phyloP scores from a whole-genome alignment of 1,140 invertebrate species.

The Pseudachorutes palmiensis region DNA sequence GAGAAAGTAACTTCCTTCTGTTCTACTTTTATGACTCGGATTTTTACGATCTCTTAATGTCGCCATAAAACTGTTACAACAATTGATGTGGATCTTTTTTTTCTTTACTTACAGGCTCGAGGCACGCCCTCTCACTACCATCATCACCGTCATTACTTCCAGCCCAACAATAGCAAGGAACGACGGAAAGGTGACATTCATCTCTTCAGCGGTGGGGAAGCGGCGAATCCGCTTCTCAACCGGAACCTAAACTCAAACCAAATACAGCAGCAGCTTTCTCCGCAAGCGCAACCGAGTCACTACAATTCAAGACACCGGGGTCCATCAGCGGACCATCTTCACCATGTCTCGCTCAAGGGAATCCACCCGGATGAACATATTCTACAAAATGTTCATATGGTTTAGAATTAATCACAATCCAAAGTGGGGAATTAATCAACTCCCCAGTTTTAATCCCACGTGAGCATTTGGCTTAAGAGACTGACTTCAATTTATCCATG shows the following conservation, averaged over 20 bases:
- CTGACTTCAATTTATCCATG: neutral
- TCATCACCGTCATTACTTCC: conserved; percentile 24
- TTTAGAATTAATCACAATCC: too few relatives aligned
- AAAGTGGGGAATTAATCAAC: too few relatives aligned
- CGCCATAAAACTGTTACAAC: neutral
- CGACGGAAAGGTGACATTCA: conserved; percentile 31
- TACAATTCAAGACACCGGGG: conserved; percentile 27
- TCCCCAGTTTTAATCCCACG: too few relatives aligned
- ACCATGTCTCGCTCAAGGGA: conserved; percentile 37
- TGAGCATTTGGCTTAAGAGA: neutral
- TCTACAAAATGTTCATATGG: conserved; percentile 38
- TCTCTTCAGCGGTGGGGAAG: conserved; percentile 30
- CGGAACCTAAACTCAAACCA: conserved; percentile 14
- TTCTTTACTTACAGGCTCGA: conserved; percentile 22
- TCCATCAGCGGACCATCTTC: conserved; percentile 33
- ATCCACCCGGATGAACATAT: conserved; percentile 37
- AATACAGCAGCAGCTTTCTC: conserved; percentile 11
- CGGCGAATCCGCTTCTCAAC: conserved; percentile 34
- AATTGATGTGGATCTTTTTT: conserved; percentile 12
- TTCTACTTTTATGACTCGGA: conserved; percentile 1
- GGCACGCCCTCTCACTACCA: conserved; percentile 30
- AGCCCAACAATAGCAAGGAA: conserved; percentile 20
- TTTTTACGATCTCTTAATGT: conserved; percentile 14
- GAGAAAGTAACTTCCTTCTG: neutral
- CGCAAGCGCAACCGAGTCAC: neutral